Evolutionary conservation across 2,797 vertebrate species (phyloP), one percentile per base, ranked within the genome.

Genomic region (Erithacus rubecula): DNA sequence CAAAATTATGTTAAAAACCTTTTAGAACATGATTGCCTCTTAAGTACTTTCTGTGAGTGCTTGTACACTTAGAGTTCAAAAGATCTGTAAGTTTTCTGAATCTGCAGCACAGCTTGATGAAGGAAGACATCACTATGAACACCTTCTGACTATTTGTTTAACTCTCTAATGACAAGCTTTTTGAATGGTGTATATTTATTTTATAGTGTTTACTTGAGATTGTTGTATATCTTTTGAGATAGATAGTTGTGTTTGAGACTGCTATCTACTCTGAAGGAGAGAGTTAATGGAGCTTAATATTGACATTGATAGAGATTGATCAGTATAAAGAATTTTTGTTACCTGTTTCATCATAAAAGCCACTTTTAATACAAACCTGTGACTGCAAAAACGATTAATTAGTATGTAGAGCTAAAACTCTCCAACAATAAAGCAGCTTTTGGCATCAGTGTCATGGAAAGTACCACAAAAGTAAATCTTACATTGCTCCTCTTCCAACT

Each of bases 261-360:
- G 52, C 75, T 92, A 37, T 32, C 20, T 90, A 3, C 23, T 80
- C 32, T 71, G 58, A 52, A 93, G n/a, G 76, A 64, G 56, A 43
- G 41, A 85, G 14, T 79, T 96, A 89, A 51, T 63, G 53, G 29
- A 87, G 39, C 44, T n/a, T 84, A 88, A 74, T 86, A 36, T 52
- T 76, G 82, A 69, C 24, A 39, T 44, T 53, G 5, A 4, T 85
- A 46, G 43, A 46, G 51, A 39, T 70, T 72, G 62, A 62, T 92
- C 32, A 51, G 5, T 91, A 14, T 72, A 86, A 94, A 91, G 23
- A 12, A 39, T 88, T 96, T 94, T 80, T 76, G 10, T 89, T 94
- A 70, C 55, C 34, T 49, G 6, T 82, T 96, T 77, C 24, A 58
- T 80, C 77, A 70, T 74, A 63, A 79, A 94, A 92, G 13, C 88